Base-by-base conservation (phyloP, 1,140 invertebrate genomes). In the Geopemphigus sp. region DNA sequence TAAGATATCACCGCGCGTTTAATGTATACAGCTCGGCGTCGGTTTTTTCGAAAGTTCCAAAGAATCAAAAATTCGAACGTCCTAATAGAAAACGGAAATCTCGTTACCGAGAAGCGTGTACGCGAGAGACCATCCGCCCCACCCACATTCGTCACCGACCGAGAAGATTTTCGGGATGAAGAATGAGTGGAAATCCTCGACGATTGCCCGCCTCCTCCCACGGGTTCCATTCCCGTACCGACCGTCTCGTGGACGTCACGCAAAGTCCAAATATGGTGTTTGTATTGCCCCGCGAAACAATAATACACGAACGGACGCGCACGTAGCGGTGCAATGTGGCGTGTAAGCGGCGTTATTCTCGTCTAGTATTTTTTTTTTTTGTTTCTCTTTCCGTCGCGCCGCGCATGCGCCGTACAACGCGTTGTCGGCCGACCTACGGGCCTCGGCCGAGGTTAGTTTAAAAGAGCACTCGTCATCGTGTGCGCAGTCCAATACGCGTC, bases 401-500 rank as follows among this genome's bases (percentile, higher is more conserved):
- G 74, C 68, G 74, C 74, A 78, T 63, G 74, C 74, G 74, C 39
- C 6, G 5, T 50, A 26, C 24, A 5, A 17, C 8, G 29, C 68
- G 56, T 59, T 39, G 73, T 78, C 74, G 54, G 39, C 45, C 74
- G 74, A 63, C 74, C 74, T 78, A 78, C 74, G 74, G 56, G 74
- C 74, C 45, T 19, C 74, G 57, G 72, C 74, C 74, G 39, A 63
- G 74, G 74, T 78, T 78, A 78, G 74, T 78, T 78, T 78, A 78
- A 78, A 78, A 78, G 74, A 78, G 74, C 74, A 63, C 74, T 78
- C 74, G 74, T 78, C 74, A 50, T 78, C 57, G 74, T 78, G 74
- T 78, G 57, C 45, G 74, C 57, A 78, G 74, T 78, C 74, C 74
- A 78, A 78, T 78, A 78, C 74, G 74, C 11, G 74, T 78, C 39